Conservation (phyloP, 2,888 invertebrate species). For the Herminia tarsipennalis region DNA sequence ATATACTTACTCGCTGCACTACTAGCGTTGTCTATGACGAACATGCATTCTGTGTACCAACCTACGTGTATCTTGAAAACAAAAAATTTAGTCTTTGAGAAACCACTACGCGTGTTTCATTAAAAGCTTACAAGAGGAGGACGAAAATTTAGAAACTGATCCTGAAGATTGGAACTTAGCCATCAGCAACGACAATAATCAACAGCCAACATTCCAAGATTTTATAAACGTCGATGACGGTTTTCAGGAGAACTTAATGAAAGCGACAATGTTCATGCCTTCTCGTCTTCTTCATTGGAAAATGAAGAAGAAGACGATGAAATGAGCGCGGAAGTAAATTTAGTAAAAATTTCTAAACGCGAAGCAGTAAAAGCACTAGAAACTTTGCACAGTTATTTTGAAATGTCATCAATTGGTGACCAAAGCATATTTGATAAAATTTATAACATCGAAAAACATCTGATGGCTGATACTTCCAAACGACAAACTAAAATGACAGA, state of each 20-base stretch:
- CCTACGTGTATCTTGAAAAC: no score
- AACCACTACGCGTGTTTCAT: no score
- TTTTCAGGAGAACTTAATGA: no score
- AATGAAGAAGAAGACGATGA: slow-evolving; percentile 18
- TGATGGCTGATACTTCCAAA: slow-evolving; percentile 25
- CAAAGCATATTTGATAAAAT: slow-evolving; percentile 31
- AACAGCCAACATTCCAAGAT: no score
- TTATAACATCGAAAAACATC: slow-evolving; percentile 26
- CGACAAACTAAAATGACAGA: slow-evolving; percentile 27
- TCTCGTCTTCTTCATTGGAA: slow-evolving; percentile 7
- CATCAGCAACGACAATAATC: not conserved
- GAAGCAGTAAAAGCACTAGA: slow-evolving; percentile 35
- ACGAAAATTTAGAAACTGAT: not conserved
- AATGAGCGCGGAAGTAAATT: slow-evolving; percentile 22
- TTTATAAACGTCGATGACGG: no score
- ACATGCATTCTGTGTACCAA: no score
- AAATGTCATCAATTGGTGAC: slow-evolving; percentile 25
- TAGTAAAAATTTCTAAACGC: slow-evolving; percentile 25
- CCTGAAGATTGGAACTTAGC: not conserved
- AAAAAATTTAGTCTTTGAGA: no score
- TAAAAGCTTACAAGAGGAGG: slow-evolving; percentile 2
- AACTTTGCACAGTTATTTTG: slow-evolving; percentile 33
- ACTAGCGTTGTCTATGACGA: no score
- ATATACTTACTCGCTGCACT: no score
- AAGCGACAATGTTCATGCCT: slow-evolving; percentile 7